Evolutionary conservation across 2,797 vertebrate species (phyloP).

Genomic region (Distichodus sexfasciatus): DNA sequence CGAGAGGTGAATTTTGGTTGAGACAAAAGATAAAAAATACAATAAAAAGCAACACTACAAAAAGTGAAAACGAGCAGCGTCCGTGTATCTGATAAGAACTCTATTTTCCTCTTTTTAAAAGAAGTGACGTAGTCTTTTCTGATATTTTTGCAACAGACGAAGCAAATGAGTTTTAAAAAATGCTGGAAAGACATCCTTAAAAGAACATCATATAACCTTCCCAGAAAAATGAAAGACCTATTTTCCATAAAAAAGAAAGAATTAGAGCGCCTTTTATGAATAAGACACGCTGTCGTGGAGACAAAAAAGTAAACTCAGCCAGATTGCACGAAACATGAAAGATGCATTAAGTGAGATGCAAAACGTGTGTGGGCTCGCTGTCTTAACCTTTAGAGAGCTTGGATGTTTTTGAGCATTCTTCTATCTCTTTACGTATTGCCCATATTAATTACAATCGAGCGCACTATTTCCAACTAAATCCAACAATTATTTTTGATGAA

Average conservation of each 20-base stretch:
- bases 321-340: constrained; percentile 1
- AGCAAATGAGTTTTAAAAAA: background rate
- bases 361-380: background rate
- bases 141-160: no score
- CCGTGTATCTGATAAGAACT: no score
- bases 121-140: no score
- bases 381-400: background rate
- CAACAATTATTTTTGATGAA: no score
- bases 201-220: background rate
- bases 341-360: background rate
- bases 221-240: constrained; percentile 10
- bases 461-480: no score
- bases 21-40: no score
- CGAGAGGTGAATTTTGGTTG: no score
- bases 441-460: no score
- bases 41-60: no score
- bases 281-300: background rate
- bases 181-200: background rate
- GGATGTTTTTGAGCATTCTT: background rate
- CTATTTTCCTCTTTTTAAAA: no score
- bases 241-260: constrained; percentile 17
- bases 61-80: no score
- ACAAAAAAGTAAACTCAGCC: background rate
- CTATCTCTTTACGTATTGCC: no score
- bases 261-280: background rate